Base-by-base conservation (phyloP, 2,888 invertebrate genomes). In the Lepidochrysops patricia region DNA sequence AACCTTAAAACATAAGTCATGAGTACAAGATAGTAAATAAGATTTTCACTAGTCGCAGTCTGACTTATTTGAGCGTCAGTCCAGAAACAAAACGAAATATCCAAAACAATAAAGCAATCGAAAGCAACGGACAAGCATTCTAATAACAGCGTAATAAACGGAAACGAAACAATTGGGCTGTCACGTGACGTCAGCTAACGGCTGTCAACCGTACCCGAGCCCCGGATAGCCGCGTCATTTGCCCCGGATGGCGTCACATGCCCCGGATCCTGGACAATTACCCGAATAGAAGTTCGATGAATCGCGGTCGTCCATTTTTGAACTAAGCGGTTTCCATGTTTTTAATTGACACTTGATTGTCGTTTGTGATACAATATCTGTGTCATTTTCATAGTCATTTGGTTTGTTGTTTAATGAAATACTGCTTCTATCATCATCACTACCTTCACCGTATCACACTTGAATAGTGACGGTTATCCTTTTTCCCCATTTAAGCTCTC, bases 321-420 rank as follows among this genome's bases (percentile, higher is more conserved):
- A 52, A 13, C 27, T 52, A 52, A 29, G 52, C 27, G 52, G 52
- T 52, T 52, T 52, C 27, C 15, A n/a, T 27, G 27, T 15, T 52
- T 43, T 13, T 50, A 26, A 52, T 52, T 52, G 52, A 52, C 52
- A 13, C n/a, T 37, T 13, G 23, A 43, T 4, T 9, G 23, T 43
- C 43, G 43, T 43, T 19, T 43, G 12, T 19, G 15, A 23, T 19
- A 43, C 19, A 9, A 43, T 43, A 7, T 43, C 7, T 15, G 43
- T 43, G 7, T 43, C 19, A 9, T 43, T 43, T 43, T 4, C 19
- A 23, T 19, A 9, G 19, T 19, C 12, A 7, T 23, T 43, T 23
- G 9, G 2, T 19, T 4, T 43, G 7, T 12, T 7, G 19, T 19
- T n/a, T 19, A 19, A 43, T 43, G 13, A 35, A 13, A n/a, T n/a